Evolutionary conservation across 2,888 invertebrate genomes (phyloP).

Genomic region (Eupithecia subumbrata): DNA sequence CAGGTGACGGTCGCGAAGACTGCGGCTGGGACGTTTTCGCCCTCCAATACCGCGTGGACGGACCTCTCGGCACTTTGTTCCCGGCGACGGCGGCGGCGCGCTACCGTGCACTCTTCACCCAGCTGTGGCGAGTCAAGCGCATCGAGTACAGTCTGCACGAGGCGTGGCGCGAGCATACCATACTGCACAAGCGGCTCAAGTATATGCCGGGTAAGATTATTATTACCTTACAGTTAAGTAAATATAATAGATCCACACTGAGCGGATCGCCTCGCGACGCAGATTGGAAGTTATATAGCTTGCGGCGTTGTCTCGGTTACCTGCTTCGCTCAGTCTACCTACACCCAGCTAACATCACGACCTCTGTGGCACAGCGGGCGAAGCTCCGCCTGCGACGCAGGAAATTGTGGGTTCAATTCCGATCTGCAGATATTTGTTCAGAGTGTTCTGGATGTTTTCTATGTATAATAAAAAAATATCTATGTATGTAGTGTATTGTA

Average conservation of each 20-base stretch:
- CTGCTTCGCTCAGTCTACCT: no score
- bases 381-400: no score
- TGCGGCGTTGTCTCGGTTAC: background rate
- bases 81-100: constrained; percentile 88
- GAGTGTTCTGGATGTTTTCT: no score
- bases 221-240: background rate
- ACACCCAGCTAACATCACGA: no score
- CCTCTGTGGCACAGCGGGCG: no score
- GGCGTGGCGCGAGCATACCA: constrained; percentile 92
- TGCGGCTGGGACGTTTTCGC: constrained; percentile 96
- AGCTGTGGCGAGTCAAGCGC: constrained; percentile 94
- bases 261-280: background rate
- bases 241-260: background rate
- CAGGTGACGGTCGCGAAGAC: constrained; percentile 86
- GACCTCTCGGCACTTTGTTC: constrained; percentile 94
- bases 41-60: constrained; percentile 93
- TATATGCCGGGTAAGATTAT: constrained; percentile 85
- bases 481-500: no score
- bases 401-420: no score
- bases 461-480: no score
- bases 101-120: constrained; percentile 93
- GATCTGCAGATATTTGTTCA: no score
- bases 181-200: constrained; percentile 88
- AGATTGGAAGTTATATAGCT: background rate
- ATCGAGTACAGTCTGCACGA: constrained; percentile 93